These are phyloP conservation scores for Psittacula echo DNA, from an alignment of 2,797 vertebrate genomes.

Conservation along the genomic window DNA sequence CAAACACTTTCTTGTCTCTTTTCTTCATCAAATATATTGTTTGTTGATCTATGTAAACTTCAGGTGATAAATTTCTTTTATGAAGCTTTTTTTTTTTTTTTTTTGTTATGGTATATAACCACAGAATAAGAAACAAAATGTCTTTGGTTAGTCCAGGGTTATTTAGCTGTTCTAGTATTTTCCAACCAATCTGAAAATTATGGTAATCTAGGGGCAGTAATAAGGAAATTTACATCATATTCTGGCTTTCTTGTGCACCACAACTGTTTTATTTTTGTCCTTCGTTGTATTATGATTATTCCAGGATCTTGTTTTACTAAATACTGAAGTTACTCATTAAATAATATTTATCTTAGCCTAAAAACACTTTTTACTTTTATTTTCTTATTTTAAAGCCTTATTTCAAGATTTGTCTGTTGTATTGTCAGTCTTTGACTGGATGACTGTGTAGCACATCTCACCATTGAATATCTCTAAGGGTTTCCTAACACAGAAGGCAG, in stretches of 20 bases:
- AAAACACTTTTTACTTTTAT: conserved; percentile 13
- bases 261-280: conserved; percentile 28
- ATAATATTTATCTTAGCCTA: conserved; percentile 13
- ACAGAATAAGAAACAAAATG: not conserved
- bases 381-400: conserved; percentile 39
- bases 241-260: conserved; percentile 10
- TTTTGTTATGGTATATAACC: not conserved
- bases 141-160: not conserved
- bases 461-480: conserved; percentile 17
- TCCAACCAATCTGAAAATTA: not conserved
- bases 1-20: conserved; percentile 48
- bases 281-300: conserved; percentile 16
- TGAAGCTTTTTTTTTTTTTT: not conserved
- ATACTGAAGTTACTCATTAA: not conserved
- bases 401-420: conserved; percentile 23
- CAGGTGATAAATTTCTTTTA: not conserved
- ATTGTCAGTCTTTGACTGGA: conserved; percentile 44
- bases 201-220: accelerated
- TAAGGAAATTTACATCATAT: not conserved
- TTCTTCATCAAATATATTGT: conserved; percentile 12
- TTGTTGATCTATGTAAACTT: not conserved
- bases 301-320: conserved; percentile 29
- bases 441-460: conserved; percentile 23
- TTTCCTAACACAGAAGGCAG: conserved; percentile 44
- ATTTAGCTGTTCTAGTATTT: not conserved